Evolutionary conservation across 2,888 invertebrate genomes (phyloP), one percentile per base, ranked within the genome.

Genomic region (Orthonychiurus folsomi): DNA sequence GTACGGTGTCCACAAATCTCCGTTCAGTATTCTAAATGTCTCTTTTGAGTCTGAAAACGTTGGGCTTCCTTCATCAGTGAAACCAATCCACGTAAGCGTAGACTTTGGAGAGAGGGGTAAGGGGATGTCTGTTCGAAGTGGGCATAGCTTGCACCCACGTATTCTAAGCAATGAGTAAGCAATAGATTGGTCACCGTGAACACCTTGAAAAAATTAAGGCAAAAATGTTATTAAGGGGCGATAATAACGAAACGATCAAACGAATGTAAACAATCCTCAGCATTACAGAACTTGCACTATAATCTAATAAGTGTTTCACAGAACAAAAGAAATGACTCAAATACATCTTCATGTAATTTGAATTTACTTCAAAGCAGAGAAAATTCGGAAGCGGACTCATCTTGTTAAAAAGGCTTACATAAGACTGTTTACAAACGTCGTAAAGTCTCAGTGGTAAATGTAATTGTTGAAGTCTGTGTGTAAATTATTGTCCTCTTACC

Each of bases 51-150:
- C 95, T 75, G 83, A 81, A 21, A 85, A 80, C 27, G 85, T 83
- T 0, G 92, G 88, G 0, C 91, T 87, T 0, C 92, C 91, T 64
- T 84, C 83, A 75, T 91, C 92, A 0, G 88, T 84, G 69, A 87
- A 85, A 20, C 87, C 95, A 70, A 88, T 71, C 92, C 92, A 93
- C 47, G 80, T 77, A 28, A 92, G 77, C 67, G 82, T 83, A 0
- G 84, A 80, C 56, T 83, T 82, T 1, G 87, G 85, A 0, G 85
- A 82, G 20, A 92, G 75, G 0, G 90, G 86, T 48, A 89, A 63
- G 1, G 76, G 75, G 52, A 74, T 71, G 50, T 83, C 82, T 0
- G 86, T 84, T 0, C 85, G 82, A 24, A 92, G 75, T 0, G 90
- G 86, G 50, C 88, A 64, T 2, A 76, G 74, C 62, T 74, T 73